These are phyloP conservation scores for Nestor notabilis DNA, from an alignment of 2,113 vertebrate species.

Conservation along the genomic window DNA sequence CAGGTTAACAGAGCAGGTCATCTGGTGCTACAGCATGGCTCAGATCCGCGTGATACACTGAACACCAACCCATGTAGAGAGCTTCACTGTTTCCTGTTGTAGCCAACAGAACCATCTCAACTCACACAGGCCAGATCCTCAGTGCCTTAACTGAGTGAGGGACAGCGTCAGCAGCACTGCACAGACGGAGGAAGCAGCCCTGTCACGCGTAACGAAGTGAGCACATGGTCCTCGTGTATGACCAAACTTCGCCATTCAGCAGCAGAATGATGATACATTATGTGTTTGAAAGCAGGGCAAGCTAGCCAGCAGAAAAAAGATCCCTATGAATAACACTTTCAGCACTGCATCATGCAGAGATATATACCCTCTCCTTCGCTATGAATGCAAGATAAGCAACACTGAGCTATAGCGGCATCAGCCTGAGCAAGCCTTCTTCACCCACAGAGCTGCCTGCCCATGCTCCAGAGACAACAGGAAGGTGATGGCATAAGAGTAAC, in stretches of 20 bases:
- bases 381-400: not conserved
- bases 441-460: not conserved
- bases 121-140: not conserved
- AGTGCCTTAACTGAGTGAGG: not conserved
- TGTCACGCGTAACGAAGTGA: fast-evolving
- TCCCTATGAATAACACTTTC: not conserved
- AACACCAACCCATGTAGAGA: not conserved
- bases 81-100: not conserved
- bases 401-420: not conserved
- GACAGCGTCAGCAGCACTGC: not conserved
- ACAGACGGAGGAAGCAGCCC: not conserved
- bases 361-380: not conserved
- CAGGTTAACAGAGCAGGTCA: not conserved
- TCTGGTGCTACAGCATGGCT: not conserved
- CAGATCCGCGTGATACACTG: not conserved
- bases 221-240: fast-evolving
- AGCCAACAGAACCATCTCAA: not conserved
- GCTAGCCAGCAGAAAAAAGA: not conserved
- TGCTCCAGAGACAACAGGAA: not conserved
- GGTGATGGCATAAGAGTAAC: not conserved
- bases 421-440: not conserved
- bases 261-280: not conserved
- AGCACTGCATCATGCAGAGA: not conserved
- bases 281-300: not conserved
- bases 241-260: fast-evolving